Conservation (phyloP, 2,797 vertebrate species). For the Paguma larvata region DNA sequence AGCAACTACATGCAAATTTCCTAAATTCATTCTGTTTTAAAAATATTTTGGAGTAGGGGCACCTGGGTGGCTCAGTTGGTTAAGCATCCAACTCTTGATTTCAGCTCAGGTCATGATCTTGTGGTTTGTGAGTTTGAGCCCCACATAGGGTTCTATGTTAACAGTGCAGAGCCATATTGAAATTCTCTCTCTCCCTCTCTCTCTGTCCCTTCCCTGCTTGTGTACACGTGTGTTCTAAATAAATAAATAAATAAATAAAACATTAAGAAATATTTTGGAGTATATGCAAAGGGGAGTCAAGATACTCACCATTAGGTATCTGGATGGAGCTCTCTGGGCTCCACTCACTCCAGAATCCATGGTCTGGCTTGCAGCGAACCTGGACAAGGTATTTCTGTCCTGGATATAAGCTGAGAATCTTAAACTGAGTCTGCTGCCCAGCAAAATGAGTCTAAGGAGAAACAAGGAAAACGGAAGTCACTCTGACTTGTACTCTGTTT, state of each 20-base stretch:
- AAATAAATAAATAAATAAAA: too few relatives aligned
- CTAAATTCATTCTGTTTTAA: neutral
- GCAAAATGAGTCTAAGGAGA: constrained; percentile 89
- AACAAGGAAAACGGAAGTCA: constrained; percentile 48
- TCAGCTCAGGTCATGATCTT: too few relatives aligned
- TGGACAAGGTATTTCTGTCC: constrained; percentile 92
- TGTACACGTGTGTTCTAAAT: too few relatives aligned
- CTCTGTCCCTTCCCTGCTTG: too few relatives aligned
- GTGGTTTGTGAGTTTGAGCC: too few relatives aligned
- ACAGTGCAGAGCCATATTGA: too few relatives aligned
- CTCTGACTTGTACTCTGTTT: neutral
- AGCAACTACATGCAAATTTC: neutral
- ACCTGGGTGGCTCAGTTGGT: too few relatives aligned
- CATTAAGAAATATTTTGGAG: neutral
- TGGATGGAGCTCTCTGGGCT: constrained; percentile 87
- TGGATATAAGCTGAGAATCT: constrained; percentile 91
- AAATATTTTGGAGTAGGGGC: neutral
- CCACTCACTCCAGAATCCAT: constrained; percentile 96
- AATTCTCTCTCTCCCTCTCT: too few relatives aligned
- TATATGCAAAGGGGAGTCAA: neutral
- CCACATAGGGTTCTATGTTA: too few relatives aligned
- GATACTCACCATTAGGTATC: constrained; percentile 92
- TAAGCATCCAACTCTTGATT: too few relatives aligned
- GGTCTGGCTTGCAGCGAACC: constrained; percentile 94
- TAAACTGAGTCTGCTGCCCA: constrained; percentile 92